These are phyloP conservation scores for Cosmia trapezina DNA, from an alignment of 2,888 invertebrate genomes.

Conservation along the genomic window DNA sequence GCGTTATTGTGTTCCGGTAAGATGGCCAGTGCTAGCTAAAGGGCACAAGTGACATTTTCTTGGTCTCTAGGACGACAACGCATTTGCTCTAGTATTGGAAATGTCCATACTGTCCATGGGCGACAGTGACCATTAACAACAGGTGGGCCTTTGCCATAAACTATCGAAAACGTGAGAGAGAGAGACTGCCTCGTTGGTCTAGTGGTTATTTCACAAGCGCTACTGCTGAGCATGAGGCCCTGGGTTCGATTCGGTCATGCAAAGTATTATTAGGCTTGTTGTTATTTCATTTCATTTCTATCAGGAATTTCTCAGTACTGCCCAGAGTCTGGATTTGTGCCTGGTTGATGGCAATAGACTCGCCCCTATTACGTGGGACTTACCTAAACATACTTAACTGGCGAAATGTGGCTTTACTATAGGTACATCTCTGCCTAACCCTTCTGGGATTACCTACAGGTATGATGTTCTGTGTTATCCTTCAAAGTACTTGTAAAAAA, in stretches of 20 bases:
- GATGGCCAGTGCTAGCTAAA: not conserved
- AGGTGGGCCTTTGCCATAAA: not conserved
- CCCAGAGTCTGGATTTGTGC: not conserved
- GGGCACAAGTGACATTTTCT: not conserved
- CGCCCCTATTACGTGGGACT: not conserved
- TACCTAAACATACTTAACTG: not conserved
- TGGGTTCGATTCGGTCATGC: not conserved
- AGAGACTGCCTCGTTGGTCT: not conserved
- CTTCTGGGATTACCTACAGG: not conserved
- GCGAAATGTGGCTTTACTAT: not conserved
- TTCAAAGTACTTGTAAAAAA: not conserved
- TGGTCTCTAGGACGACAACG: not conserved
- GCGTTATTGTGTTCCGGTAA: too few species aligned
- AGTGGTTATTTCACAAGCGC: not conserved
- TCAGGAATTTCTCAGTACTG: not conserved
- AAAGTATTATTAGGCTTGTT: not conserved
- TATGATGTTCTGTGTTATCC: not conserved
- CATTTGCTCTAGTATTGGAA: not conserved
- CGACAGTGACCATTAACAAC: not conserved
- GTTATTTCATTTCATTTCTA: not conserved
- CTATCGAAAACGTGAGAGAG: too few species aligned
- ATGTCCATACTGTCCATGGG: not conserved
- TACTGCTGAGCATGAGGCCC: not conserved
- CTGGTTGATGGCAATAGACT: not conserved
- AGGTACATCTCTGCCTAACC: not conserved